Percentiles rank a stretch among this genome's conserved stretches.
Conservation (phyloP, 2,113 vertebrate species). For the Oxyruncus cristatus region DNA sequence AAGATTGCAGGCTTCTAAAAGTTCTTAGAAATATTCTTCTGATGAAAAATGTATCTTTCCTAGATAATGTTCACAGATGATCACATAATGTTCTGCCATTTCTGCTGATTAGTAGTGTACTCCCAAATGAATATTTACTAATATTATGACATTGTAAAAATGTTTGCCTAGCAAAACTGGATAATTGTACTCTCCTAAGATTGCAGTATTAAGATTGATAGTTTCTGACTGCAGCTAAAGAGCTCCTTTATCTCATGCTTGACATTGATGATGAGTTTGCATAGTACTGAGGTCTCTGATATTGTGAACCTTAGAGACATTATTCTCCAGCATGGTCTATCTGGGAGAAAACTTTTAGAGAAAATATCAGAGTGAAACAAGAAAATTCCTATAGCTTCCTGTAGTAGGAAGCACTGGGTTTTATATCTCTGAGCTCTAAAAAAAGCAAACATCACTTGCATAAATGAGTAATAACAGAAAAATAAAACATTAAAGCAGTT, state of each 20-base stretch:
- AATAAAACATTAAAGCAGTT: neutral
- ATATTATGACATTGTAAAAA: neutral
- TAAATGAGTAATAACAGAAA: neutral
- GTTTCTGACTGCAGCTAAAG: neutral
- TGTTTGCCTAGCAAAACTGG: neutral
- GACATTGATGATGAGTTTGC: neutral
- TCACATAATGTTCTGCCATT: neutral
- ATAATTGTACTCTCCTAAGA: neutral
- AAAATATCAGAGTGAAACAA: neutral
- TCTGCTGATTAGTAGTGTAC: neutral
- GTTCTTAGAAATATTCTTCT: neutral
- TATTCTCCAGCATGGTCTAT: neutral
- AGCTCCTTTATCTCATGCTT: neutral
- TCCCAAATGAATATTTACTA: neutral
- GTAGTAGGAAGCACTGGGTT: neutral
- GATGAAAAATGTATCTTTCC: neutral
- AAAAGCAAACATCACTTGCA: neutral
- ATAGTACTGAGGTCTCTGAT: neutral
- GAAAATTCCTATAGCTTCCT: neutral
- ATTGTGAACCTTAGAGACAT: neutral
- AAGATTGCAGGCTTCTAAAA: neutral
- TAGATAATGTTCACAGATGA: neutral
- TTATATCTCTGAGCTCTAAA: neutral
- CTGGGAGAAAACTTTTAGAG: neutral
- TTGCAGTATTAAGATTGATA: neutral